Evolutionary conservation across 2,113 vertebrate species (phyloP), one percentile per base, ranked within the genome.

Genomic region (Oreochromis niloticus): DNA sequence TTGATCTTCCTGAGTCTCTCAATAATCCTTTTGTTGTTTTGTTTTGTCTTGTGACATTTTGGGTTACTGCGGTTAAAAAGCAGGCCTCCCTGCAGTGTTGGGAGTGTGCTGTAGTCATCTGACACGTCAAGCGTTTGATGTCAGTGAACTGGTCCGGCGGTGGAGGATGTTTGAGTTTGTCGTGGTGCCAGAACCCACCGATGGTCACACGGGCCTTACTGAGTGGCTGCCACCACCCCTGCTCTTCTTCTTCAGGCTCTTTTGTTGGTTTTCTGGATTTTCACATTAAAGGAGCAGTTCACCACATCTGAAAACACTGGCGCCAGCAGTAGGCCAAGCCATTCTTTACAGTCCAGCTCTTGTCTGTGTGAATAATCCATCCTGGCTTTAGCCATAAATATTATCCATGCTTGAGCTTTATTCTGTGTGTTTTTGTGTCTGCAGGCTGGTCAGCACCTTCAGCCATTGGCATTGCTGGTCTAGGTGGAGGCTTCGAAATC

Each of bases 401-500:
- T 30, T 24, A 43, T 43, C 78, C 9, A 34, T 30, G 24, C 43
- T 17, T 56, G 17, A 43, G 27, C 27, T 52, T 78, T 34, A 78
- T 32, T 22, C 24, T 81, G 13, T 75, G 57, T 80, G 32, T 80
- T 11, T 61, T 22, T 87, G 11, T 85, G 56, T 71, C 4, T 71
- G 43, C 61, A 99, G 99, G 95, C 3, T 99, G 99, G 99, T 99
- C 99, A 5, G 98, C 98, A 17, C 99, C 98, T 8, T 98, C 99
- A 24, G 99, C 98, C 89, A 98, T 99, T 50, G 99, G 98, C 6
- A 98, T 99, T 34, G 99, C 99, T 24, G 99, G 99, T 17, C 96
- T 99, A 24, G 99, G 99, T 36, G 99, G 98, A 93, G 99, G 99
- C 88, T 99, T 99, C 87, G 98, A 99, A 94, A 97, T 99, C 16